Evolutionary conservation across 2,888 invertebrate genomes (phyloP), one percentile per base, ranked within the genome.

Genomic region (Uloborus plumipes): DNA sequence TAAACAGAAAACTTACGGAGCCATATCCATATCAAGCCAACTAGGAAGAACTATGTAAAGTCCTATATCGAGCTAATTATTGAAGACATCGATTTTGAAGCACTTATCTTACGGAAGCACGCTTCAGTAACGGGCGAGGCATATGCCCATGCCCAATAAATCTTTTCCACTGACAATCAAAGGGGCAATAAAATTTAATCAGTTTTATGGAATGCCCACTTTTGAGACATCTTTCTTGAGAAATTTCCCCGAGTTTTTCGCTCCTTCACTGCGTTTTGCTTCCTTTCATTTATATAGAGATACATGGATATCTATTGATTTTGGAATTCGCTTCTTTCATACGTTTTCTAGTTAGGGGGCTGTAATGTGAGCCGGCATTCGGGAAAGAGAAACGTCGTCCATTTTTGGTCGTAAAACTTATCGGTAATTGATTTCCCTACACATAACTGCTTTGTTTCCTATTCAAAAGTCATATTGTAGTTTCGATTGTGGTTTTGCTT

Each of bases 151-250:
- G 70, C 72, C 64, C 74, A 80, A 80, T 80, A 80, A 80, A 80
- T 80, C 80, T 80, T 74, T 71, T 69, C 73, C 67, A 50, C 69
- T 80, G 59, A 74, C 74, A 80, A 74, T 80, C 80, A 73, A 80
- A 80, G 61, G 58, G 55, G 74, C 80, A 80, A 73, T 74, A 80
- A 80, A 80, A 80, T 80, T 80, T 73, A 80, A 80, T 80, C 80
- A 80, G 66, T 67, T 73, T 80, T 80, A 80, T 73, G 73, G 67
- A 80, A 80, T 74, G 74, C 67, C 69, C 65, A 75, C 65, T 81
- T 39, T 74, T 74, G 53, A 74, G 70, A 75, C 80, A 74, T 74
- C 73, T 81, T 81, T 70, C 74, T 70, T 49, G 62, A 47, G 58
- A 79, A 70, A 53, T 71, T 78, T 71, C 59, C 59, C 65, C 20